A percentile compares a stretch with the other conserved stretches of the same genome.
Conservation (phyloP, 2,113 vertebrate genomes). For the Notarius quadriscutis region DNA sequence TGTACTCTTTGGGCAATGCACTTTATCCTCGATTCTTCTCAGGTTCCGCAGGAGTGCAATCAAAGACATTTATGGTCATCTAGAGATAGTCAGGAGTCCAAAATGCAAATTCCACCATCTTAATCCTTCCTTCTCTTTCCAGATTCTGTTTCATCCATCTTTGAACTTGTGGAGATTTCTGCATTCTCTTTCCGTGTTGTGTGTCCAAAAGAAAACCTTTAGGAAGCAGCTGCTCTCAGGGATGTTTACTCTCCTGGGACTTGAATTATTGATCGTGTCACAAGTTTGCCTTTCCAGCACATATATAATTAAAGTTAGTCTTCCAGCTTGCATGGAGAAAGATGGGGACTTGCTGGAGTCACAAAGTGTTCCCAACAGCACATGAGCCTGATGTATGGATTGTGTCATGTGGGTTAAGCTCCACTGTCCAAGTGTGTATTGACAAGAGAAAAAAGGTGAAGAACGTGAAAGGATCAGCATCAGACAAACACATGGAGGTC, state of each 20-base stretch:
- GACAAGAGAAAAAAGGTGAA: conserved; percentile 5
- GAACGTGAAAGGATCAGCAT: conserved; percentile 19
- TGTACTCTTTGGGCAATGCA: background rate
- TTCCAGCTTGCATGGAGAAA: conserved; percentile 42
- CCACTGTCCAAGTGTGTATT: conserved; percentile 24
- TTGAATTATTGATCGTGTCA: conserved; percentile 60
- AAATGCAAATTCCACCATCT: conserved; percentile 12
- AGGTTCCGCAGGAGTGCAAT: background rate
- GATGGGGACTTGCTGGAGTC: conserved; percentile 36
- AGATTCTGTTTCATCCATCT: conserved; percentile 6
- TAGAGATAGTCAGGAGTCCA: conserved; percentile 5
- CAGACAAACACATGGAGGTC: background rate
- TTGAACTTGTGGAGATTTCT: conserved; percentile 29
- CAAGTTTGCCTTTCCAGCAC: conserved; percentile 36
- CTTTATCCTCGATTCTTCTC: conserved; percentile 16
- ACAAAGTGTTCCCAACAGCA: conserved; percentile 23
- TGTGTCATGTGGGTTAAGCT: conserved; percentile 32
- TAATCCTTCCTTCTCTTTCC: background rate
- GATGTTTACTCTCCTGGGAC: conserved; percentile 52
- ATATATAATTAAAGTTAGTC: conserved; percentile 55
- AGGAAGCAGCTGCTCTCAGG: conserved; percentile 52
- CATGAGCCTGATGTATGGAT: conserved; percentile 39
- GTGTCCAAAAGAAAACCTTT: conserved; percentile 23
- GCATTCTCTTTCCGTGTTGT: conserved; percentile 16
- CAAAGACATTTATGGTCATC: background rate